Base-by-base conservation (phyloP, 2,113 vertebrate genomes). In the human region DNA sequence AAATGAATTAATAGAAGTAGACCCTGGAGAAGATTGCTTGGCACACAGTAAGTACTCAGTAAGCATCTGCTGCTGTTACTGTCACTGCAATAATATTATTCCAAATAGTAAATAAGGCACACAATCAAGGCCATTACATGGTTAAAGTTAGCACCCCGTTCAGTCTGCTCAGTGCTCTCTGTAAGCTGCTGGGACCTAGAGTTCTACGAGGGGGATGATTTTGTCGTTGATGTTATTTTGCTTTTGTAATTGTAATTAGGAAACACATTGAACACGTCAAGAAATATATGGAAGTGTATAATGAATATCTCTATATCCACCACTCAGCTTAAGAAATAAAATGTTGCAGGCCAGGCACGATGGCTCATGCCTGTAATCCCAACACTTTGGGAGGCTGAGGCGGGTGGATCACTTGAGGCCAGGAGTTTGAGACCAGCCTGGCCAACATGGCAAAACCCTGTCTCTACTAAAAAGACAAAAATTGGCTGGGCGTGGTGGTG, bases 211-310 rank as follows among this genome's bases (percentile, higher is more conserved):
- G 10, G 30, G 40, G 7, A 59, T 22, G 22, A 18, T 12, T 40
- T 90, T 40, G 66, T 72, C 61, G 2, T 18, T 73, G 85, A 17
- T 72, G 1, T 12, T 72, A 8, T 61, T 61, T 14, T 17, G 27
- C 30, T 81, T 52, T n/a, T 59, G 30, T 38, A 89, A 94, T 57
- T 94, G 7, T 55, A 76, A 52, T 48, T 87, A 85, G 50, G 43
- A 93, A 90, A 52, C 35, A 16, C 16, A 66, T 43, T 76, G 92
- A 92, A 5, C 17, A 23, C n/a, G 55, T 52, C 35, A 89, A 68
- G 48, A 59, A 75, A 35, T 40, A 86, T 8, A 38, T 18, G 48
- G 23, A 84, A 75, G 55, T 45, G 20, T 52, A 27, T 32, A 43
- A 61, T 61, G 18, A 48, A 48, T 13, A 57, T 12, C 48, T 93